Evolutionary conservation across 2,797 vertebrate genomes (phyloP).

Genomic region (Mormyrops attenuatus): DNA sequence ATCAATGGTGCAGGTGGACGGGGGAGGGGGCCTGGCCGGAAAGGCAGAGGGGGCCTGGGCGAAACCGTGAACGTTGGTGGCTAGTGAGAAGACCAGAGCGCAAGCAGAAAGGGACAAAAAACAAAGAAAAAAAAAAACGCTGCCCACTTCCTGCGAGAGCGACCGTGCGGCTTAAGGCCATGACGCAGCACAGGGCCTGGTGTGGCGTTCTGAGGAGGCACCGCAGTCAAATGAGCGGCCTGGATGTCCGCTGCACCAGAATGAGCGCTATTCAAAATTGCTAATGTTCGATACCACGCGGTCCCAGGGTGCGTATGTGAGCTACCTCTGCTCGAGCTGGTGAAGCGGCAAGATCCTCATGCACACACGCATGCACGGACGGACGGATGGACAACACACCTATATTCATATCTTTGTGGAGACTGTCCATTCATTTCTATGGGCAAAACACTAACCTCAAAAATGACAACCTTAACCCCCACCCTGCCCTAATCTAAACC

Average conservation of each 20-base stretch:
- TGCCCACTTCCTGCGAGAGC: neutral
- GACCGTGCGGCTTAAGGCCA: neutral
- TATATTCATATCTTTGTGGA: neutral
- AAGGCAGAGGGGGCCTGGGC: slow-evolving; percentile 42
- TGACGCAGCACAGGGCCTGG: neutral
- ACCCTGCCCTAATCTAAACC: neutral
- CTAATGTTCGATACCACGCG: neutral
- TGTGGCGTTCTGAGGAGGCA: neutral
- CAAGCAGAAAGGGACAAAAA: neutral
- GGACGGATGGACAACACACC: neutral
- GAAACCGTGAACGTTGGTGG: slow-evolving; percentile 31
- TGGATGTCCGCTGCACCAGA: neutral
- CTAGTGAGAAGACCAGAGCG: neutral
- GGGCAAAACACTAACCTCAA: neutral
- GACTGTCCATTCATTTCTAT: neutral
- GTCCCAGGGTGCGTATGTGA: neutral
- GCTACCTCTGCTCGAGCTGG: neutral
- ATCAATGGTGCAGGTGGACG: neutral
- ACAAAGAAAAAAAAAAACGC: neutral
- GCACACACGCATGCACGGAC: neutral
- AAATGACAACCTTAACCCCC: neutral
- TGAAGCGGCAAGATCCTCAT: neutral
- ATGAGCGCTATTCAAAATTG: neutral
- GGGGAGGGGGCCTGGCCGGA: neutral
- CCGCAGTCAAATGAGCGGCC: neutral